Evolutionary conservation across 2,888 invertebrate genomes (phyloP), one percentile per base, ranked within the genome.

Genomic region (Dione juno): DNA sequence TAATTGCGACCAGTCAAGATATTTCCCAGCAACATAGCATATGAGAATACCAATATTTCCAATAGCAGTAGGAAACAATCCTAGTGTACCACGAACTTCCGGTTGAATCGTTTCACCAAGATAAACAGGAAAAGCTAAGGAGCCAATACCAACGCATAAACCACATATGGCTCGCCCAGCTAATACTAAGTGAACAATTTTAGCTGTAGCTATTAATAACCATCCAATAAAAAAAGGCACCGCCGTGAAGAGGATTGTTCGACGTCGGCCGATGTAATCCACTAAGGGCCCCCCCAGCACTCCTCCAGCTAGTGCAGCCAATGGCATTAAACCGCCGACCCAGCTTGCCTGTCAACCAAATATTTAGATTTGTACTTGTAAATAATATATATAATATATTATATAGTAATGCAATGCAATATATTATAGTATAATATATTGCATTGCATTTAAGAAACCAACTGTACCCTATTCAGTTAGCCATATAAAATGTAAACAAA

Each of bases 31-130:
- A 2, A 95, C 86, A 87, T 97, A 98, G 81, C 96, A 96, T 41
- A 97, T 76, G 64, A 98, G 87, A 75, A 98, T 97, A 65, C 97
- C 97, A 70, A 96, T 95, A 81, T 98, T 98, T 83, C 98, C 98
- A 66, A 98, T 95, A 2, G 96, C 97, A 0, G 98, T 97, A 0
- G 98, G 97, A 74, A 98, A 90, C 35, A 98, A 89, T 16, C 98
- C 99, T 59, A 99, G 92, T 11, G 97, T 96, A 3, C 99, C 99
- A 63, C 99, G 94, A 0, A 98, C 97, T 92, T 98, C 97, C 1
- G 98, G 97, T 83, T 98, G 98, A 50, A 99, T 95, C 0, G 98
- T 97, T 92, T 99, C 99, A 9, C 98, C 98, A 50, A 99, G 94
- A 85, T 99, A 99, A 1, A 99, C 97, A 0, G 99, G 98, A 77